A percentile compares a stretch with the other conserved stretches of the same genome.
phyloP scores from a whole-genome alignment of 2,888 invertebrate genomes.

The Arge pagana region DNA sequence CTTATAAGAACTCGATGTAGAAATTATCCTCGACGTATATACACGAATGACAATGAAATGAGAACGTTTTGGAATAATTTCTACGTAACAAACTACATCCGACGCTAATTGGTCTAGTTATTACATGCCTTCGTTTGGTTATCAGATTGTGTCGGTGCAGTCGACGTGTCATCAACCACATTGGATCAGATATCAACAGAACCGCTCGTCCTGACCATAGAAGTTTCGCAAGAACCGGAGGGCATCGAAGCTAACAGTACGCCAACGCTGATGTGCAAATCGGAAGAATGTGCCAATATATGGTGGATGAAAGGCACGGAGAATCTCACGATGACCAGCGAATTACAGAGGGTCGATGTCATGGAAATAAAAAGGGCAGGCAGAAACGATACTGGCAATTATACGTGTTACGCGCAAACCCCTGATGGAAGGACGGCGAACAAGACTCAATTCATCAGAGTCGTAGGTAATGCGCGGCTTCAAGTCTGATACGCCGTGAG shows the following conservation, averaged over 20 bases:
- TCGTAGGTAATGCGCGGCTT: constrained; percentile 51
- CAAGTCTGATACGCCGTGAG: constrained; percentile 20
- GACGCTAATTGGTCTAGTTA: too few species aligned
- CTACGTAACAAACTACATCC: too few species aligned
- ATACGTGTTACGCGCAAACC: constrained; percentile 63
- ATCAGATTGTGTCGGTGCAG: too few species aligned
- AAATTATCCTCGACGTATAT: constrained; percentile 5
- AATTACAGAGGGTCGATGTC: constrained; percentile 52
- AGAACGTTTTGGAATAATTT: background rate
- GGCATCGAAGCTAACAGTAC: constrained; percentile 54
- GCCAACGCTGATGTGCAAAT: constrained; percentile 60
- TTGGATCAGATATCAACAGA: background rate
- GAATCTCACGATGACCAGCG: constrained; percentile 60
- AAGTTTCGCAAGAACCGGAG: constrained; percentile 46
- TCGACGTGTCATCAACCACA: too few species aligned
- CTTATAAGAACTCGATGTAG: too few species aligned
- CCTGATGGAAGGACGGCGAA: constrained; percentile 49
- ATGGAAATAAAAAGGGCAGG: constrained; percentile 63
- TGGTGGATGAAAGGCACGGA: constrained; percentile 66
- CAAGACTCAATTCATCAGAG: constrained; percentile 49
- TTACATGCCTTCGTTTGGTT: too few species aligned
- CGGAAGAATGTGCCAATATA: constrained; percentile 57
- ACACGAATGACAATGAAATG: background rate
- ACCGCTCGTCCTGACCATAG: constrained; percentile 38
- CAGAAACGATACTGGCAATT: constrained; percentile 65